Evolutionary conservation across 2,113 vertebrate species (phyloP).

Genomic region (Trachemys scripta): DNA sequence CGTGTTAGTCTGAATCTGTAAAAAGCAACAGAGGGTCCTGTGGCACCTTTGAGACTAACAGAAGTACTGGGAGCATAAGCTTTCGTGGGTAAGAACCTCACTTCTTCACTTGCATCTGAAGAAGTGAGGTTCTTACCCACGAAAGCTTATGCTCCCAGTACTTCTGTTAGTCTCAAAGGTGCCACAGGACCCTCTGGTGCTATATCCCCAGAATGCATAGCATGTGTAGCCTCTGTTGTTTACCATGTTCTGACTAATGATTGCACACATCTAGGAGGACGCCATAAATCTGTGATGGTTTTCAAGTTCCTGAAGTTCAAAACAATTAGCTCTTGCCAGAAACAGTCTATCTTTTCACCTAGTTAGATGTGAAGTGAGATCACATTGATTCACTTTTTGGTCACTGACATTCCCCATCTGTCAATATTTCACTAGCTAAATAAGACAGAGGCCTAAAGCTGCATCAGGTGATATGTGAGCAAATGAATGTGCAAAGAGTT

Average conservation of each 20-base stretch:
- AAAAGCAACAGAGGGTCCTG: too few species aligned
- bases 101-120: too few species aligned
- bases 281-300: conserved; percentile 41
- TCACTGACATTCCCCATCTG: background rate
- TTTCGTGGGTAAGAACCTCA: too few species aligned
- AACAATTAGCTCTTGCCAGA: conserved; percentile 24
- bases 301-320: background rate
- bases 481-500: background rate
- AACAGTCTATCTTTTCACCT: conserved; percentile 32
- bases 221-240: background rate
- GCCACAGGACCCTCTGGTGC: too few species aligned
- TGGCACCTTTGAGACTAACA: too few species aligned
- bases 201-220: background rate
- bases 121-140: too few species aligned
- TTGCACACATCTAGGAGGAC: background rate
- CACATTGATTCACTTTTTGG: background rate
- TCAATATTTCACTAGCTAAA: conserved; percentile 5
- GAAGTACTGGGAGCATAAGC: too few species aligned
- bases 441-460: background rate
- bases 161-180: too few species aligned
- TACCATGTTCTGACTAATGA: background rate
- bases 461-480: background rate
- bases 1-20: too few species aligned
- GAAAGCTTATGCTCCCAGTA: too few species aligned
- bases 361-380: background rate